Evolutionary conservation across 2,113 vertebrate species (phyloP), one percentile per base, ranked within the genome.

Genomic region (Hyla sarda): DNA sequence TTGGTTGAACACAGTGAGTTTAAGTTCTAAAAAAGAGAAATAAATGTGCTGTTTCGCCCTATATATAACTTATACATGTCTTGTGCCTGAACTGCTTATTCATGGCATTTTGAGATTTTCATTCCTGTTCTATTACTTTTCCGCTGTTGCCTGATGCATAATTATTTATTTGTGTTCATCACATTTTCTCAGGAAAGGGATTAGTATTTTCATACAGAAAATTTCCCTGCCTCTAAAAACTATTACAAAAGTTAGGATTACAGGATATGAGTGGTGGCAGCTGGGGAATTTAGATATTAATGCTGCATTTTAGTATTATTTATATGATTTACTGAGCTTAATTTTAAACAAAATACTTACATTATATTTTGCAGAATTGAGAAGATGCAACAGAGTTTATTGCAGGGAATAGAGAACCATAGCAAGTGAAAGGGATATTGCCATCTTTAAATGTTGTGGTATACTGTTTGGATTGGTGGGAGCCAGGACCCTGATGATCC

Each of bases 211-310:
- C 37, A 84, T 75, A 84, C 71, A 23, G 82, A 75, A 74, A 37
- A 75, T 79, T 58, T 79, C 75, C 69, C 62, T 79, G 60, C 58
- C 47, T 67, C 28, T 79, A 69, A 67, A 74, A 79, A 86, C 60
- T 81, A 86, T 80, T 86, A 72, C 84, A 86, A 80, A 65, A 73
- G 56, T 62, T 72, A 47, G 84, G 84, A 86, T 86, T 80, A 86
- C 16, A 80, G 60, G 2, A 54, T 69, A 67, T 85, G n/a, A 85
- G 84, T 67, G 84, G 45, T 71, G 32, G 34, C 84, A 85, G 84
- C 60, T 81, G 84, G 65, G 48, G 84, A 78, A 65, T 72, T 71
- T 86, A 80, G 76, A 80, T 86, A 73, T 81, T 86, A 80, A 80
- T 71, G 84, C 50, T 69, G 34, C n/a, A 80, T 80, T 84, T 60